phyloP scores from a whole-genome alignment of 2,888 invertebrate species.

The Lepidochrysops patricia region DNA sequence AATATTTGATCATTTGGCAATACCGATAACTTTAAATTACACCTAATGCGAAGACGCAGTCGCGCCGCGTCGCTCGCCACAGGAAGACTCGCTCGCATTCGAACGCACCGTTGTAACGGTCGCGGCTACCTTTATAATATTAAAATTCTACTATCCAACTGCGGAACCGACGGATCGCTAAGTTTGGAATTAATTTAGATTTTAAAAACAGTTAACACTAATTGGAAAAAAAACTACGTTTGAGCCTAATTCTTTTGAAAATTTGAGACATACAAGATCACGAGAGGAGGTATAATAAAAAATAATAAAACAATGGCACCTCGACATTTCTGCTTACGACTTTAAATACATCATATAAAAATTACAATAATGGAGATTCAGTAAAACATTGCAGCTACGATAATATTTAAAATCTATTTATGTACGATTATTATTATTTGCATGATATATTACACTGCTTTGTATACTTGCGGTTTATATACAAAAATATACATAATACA shows the following conservation, averaged over 20 bases:
- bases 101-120: neutral
- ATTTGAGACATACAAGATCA: slow-evolving; percentile 9
- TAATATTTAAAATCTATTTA: slow-evolving; percentile 42
- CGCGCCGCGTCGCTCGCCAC: neutral
- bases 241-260: slow-evolving; percentile 9
- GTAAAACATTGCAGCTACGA: slow-evolving; percentile 53
- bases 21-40: slow-evolving; percentile 56
- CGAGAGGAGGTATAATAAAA: slow-evolving; percentile 37
- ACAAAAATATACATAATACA: slow-evolving; percentile 71
- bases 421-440: slow-evolving; percentile 45
- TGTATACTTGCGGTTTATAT: slow-evolving; percentile 62
- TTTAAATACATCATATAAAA: slow-evolving; percentile 63
- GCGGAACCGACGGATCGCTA: neutral
- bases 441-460: slow-evolving; percentile 62
- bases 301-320: slow-evolving; percentile 70
- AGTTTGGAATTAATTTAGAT: slow-evolving; percentile 8
- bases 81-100: neutral
- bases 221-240: slow-evolving; percentile 11
- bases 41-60: slow-evolving; percentile 64
- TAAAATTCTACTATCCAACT: slow-evolving; percentile 1
- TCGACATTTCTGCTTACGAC: slow-evolving; percentile 61
- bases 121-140: neutral
- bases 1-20: slow-evolving; percentile 72
- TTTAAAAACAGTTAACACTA: slow-evolving; percentile 12
- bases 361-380: slow-evolving; percentile 68